Base-by-base conservation (phyloP, 2,113 vertebrate species). In the Cynocephalus volans region DNA sequence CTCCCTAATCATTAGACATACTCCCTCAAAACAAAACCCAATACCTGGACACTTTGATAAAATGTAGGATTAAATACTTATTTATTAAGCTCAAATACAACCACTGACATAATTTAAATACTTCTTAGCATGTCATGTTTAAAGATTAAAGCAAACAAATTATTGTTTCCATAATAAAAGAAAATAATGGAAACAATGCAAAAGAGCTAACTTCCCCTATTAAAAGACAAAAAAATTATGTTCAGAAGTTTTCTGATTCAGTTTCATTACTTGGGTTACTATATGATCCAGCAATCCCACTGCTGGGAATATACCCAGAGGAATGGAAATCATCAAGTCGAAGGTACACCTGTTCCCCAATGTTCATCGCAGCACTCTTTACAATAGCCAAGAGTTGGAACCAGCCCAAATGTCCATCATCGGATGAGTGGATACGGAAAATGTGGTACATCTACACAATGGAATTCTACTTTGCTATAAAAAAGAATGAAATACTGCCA, bases 41-140 rank as follows among this genome's bases (percentile, higher is more conserved):
- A 41, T 87, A 41, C 31, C 2, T 70, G 86, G 14, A 88, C 54
- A 94, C 89, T 69, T 48, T 80, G 26, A n/a, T 69, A 83, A 97
- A 92, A 52, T 9, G 19, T 64, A 79, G 26, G 9, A 81, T 82
- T 86, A 82, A 89, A 92, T 58, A n/a, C 21, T 19, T 91, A 50
- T 54, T 28, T 14, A 33, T 54, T 62, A 80, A 88, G 41, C 24
- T 85, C 19, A 62, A 95, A 26, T 77, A 23, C 8, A 85, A 82
- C 9, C 26, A 75, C 3, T 70, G 58, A 50, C 24, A 88, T 28
- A 58, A 48, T 85, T 70, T 58, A 76, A 67, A 52, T 62, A 60
- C 14, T 89, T 84, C 12, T 83, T 93, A 93, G n/a, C 6, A 83
- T 19, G 5, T 45, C 41, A 77, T 81, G 17, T 12, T 70, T 72